Evolutionary conservation across 2,113 vertebrate genomes (phyloP).

Genomic region (Ellobius talpinus): DNA sequence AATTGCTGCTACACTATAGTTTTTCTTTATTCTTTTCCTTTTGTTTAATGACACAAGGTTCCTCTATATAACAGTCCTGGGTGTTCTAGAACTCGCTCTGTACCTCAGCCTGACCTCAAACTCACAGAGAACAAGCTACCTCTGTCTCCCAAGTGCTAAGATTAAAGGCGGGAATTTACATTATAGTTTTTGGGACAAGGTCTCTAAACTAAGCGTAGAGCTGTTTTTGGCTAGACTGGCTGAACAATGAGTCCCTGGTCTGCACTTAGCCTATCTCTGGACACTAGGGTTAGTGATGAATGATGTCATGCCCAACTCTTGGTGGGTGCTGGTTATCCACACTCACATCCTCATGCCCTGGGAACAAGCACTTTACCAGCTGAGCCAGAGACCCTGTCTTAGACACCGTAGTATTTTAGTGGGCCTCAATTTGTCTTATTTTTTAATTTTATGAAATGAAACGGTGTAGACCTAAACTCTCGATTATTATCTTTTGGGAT

Average conservation of each 20-base stretch:
- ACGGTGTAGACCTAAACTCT: neutral
- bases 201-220: neutral
- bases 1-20: neutral
- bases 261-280: neutral
- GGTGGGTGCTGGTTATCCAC: too few relatives aligned
- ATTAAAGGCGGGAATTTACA: neutral
- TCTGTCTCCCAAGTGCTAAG: too few relatives aligned
- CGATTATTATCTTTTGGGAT: neutral
- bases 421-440: neutral
- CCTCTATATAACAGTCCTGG: too few relatives aligned
- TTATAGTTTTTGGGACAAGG: neutral
- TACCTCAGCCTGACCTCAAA: too few relatives aligned
- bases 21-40: neutral
- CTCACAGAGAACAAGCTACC: too few relatives aligned
- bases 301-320: too few relatives aligned
- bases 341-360: too few relatives aligned
- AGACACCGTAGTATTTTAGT: neutral
- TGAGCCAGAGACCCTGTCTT: neutral
- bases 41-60: too few relatives aligned
- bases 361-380: neutral
- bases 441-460: constrained; percentile 8
- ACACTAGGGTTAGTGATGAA: neutral
- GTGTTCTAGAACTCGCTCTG: too few relatives aligned
- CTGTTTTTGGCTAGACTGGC: neutral
- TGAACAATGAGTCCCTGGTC: neutral